Evolutionary conservation across 2,113 vertebrate genomes (phyloP), one percentile per base, ranked within the genome.

Genomic region (Aspiorhynchus laticeps): DNA sequence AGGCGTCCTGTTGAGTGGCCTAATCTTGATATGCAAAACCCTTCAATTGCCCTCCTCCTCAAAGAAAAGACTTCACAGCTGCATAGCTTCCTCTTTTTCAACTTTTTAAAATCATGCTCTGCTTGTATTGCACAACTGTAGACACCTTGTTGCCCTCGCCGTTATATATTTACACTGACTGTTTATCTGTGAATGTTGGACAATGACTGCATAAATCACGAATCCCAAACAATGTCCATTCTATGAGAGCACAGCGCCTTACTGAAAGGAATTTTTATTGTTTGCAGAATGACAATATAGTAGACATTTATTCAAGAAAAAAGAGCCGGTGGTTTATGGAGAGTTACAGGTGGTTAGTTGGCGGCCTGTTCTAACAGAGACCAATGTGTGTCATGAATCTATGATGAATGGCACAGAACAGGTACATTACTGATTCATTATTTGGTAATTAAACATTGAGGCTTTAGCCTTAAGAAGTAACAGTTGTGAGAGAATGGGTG

Each of bases 21-120:
- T 80, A 92, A 94, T 93, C 91, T 92, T 92, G 91, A 94, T 95
- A 96, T 95, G 94, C 94, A 96, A 96, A 95, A 91, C 87, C 63
- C 79, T 15, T 61, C 75, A 69, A 89, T 84, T 81, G 75, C 82
- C 71, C 6, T 38, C 10, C 74, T 61, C 53, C 87, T 83, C 86
- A 87, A 89, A 92, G 88, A 85, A 41, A 87, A 89, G 82, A 53
- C 21, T 36, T 36, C 88, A 90, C 95, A 95, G 93, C 93, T 95
- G 95, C 91, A 89, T 6, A 48, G 89, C 93, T 95, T 95, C 95
- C 95, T 94, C 94, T 95, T 95, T 95, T 92, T 90, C 36, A 83
- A 24, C 83, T 85, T 82, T 69, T 81, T 56, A 77, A 53, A 75
- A 88, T 87, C 19, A 11, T 33, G 74, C 83, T 77, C 15, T 85